phyloP scores from a whole-genome alignment of 2,888 invertebrate genomes.

The Megamerina dolium region DNA sequence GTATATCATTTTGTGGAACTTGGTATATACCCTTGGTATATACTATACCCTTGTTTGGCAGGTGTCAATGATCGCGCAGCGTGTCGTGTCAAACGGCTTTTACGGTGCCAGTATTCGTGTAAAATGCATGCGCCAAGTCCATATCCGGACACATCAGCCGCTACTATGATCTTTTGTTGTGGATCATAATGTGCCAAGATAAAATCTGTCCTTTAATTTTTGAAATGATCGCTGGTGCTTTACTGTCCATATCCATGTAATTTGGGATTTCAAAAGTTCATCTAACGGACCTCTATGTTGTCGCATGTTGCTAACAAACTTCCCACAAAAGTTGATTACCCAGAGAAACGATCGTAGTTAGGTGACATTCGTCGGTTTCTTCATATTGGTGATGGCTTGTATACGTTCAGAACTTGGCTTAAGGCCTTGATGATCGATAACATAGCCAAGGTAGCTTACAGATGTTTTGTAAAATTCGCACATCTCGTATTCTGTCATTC shows the following conservation, averaged over 20 bases:
- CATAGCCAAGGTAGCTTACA: conserved; percentile 15
- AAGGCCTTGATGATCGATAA: conserved; percentile 14
- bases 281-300: conserved; percentile 13
- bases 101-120: conserved; percentile 26
- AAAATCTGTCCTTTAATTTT: conserved; percentile 9
- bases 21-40: too few species aligned
- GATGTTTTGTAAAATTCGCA: conserved; percentile 14
- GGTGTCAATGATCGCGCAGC: too few species aligned
- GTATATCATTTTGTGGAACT: too few species aligned
- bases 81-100: conserved; percentile 32
- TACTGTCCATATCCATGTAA: conserved; percentile 16
- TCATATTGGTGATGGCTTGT: conserved; percentile 11
- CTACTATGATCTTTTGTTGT: conserved; percentile 16
- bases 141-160: conserved; percentile 22
- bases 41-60: too few species aligned
- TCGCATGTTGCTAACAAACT: conserved; percentile 15
- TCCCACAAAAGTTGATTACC: conserved; percentile 15
- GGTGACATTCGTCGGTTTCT: conserved; percentile 13
- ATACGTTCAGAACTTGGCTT: conserved; percentile 11
- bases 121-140: conserved; percentile 19
- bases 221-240: too few species aligned
- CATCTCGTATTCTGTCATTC: conserved; percentile 16
- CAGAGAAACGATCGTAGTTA: too few species aligned
- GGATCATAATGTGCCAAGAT: conserved; percentile 21
- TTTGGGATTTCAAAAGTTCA: conserved; percentile 11